Conservation (phyloP, 2,113 vertebrate species). For the Cottus gobio region DNA sequence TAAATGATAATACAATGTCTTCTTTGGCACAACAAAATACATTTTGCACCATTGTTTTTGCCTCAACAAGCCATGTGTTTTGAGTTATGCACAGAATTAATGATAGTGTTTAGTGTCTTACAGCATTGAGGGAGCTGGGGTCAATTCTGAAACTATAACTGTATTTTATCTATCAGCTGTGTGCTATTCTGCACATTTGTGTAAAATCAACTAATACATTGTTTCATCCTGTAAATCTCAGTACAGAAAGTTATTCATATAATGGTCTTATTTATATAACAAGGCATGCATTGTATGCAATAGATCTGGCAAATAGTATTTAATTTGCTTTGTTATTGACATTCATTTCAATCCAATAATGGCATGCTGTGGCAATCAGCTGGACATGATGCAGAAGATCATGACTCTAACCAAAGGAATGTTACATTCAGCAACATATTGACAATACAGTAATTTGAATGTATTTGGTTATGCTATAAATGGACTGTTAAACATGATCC, state of each 20-base stretch:
- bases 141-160: too few species aligned
- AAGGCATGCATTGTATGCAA: neutral
- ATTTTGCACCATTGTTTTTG: too few species aligned
- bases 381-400: neutral
- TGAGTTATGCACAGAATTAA: too few species aligned
- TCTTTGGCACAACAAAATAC: too few species aligned
- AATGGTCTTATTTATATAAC: neutral
- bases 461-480: constrained; percentile 12
- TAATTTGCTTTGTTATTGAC: neutral
- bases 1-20: neutral
- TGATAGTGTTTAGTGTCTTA: too few species aligned
- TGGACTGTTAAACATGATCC: constrained; percentile 8
- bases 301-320: constrained; percentile 3
- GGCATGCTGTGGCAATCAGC: neutral
- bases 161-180: too few species aligned
- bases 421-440: neutral
- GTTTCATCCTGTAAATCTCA: too few species aligned
- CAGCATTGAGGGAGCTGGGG: too few species aligned
- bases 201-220: too few species aligned
- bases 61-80: too few species aligned
- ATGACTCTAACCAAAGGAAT: neutral
- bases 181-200: too few species aligned
- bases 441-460: neutral
- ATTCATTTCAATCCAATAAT: constrained; percentile 11
- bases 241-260: neutral